phyloP scores from a whole-genome alignment of 2,113 vertebrate species.

The Ornithorhynchus anatinus region DNA sequence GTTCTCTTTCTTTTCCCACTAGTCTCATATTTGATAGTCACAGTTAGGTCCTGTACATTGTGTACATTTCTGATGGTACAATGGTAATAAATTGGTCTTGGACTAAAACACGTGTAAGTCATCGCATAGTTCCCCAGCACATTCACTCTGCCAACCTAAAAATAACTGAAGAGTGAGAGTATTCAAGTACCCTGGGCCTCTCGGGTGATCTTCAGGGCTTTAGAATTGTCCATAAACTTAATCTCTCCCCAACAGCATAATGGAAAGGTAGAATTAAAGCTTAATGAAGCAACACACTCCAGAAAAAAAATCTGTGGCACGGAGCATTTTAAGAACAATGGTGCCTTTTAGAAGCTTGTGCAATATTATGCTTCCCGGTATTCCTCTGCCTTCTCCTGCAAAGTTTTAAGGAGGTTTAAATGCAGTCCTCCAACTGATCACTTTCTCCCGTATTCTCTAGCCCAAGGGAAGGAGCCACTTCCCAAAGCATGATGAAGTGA shows the following conservation, averaged over 20 bases:
- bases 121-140: background rate
- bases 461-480: background rate
- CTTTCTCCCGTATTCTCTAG: background rate
- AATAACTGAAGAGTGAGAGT: constrained; percentile 22
- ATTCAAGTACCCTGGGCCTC: background rate
- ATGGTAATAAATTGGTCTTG: constrained; percentile 7
- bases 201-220: constrained; percentile 2
- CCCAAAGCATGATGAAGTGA: background rate
- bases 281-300: constrained; percentile 16
- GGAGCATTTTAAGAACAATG: constrained; percentile 11
- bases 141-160: constrained; percentile 3
- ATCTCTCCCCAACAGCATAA: constrained; percentile 25
- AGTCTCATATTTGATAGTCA: background rate
- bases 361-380: constrained; percentile 14
- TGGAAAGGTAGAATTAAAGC: constrained; percentile 23
- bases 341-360: constrained; percentile 20
- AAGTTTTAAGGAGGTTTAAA: constrained; percentile 43
- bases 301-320: background rate
- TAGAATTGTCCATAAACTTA: constrained; percentile 13
- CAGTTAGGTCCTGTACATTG: background rate
- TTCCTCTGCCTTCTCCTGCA: constrained; percentile 21
- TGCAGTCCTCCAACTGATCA: constrained; percentile 8
- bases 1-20: background rate
- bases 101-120: constrained; percentile 10
- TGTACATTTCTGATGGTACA: constrained; percentile 17